Evolutionary conservation across 2,113 vertebrate genomes (phyloP).

Genomic region (Esox niger): DNA sequence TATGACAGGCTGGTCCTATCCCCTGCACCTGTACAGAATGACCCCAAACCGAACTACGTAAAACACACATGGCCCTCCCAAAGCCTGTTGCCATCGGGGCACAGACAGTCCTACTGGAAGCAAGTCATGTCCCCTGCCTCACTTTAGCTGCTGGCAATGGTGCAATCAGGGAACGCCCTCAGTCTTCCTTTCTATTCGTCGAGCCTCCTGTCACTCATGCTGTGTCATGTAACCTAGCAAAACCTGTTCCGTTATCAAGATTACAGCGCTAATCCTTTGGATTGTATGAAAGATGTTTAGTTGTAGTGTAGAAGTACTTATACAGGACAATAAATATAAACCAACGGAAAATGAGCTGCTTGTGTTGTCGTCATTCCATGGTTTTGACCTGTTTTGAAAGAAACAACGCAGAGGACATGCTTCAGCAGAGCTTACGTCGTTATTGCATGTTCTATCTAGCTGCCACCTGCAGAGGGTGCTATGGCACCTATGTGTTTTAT

Average conservation of each 20-base stretch:
- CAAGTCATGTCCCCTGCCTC: not conserved
- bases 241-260: constrained; percentile 46
- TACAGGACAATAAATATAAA: constrained; percentile 76
- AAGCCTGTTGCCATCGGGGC: too few species aligned
- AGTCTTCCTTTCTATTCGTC: constrained; percentile 79
- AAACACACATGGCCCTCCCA: too few species aligned
- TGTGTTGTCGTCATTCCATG: constrained; percentile 6
- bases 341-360: constrained; percentile 44
- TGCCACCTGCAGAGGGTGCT: constrained; percentile 30
- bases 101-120: not conserved
- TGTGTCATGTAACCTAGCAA: constrained; percentile 45
- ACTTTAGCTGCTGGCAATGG: constrained; percentile 30
- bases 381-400: not conserved
- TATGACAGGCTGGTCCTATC: constrained; percentile 3
- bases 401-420: too few species aligned
- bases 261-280: constrained; percentile 57
- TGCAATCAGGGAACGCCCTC: constrained; percentile 69
- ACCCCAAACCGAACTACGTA: too few species aligned
- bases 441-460: not conserved
- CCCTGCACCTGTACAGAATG: not conserved
- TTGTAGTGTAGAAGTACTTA: constrained; percentile 77
- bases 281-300: constrained; percentile 65
- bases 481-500: not conserved
- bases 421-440: not conserved
- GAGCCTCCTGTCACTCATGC: constrained; percentile 59